Conservation (phyloP, 2,113 vertebrate species). For the Perca fluviatilis region DNA sequence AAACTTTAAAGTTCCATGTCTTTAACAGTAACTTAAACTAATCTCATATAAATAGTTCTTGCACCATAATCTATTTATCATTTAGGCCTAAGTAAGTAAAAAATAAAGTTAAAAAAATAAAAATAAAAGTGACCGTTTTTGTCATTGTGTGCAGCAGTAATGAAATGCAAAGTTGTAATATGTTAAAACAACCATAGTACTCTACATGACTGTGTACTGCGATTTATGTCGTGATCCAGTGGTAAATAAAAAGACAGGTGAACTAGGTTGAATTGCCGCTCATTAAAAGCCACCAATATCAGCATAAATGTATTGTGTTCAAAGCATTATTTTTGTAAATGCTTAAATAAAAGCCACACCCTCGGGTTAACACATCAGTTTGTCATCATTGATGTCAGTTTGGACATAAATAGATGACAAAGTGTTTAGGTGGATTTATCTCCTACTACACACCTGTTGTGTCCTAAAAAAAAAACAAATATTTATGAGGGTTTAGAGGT, state of each 20-base stretch:
- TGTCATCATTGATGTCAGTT: not conserved
- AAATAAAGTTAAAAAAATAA: not conserved
- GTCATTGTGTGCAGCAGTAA: not conserved
- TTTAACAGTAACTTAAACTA: not conserved
- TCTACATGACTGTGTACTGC: not conserved
- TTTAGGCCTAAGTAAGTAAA: not conserved
- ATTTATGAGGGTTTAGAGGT: constrained; percentile 4
- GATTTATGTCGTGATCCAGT: not conserved
- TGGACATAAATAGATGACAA: not conserved
- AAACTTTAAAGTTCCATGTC: not conserved
- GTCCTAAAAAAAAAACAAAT: not conserved
- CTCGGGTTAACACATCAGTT: not conserved
- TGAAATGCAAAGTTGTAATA: not conserved
- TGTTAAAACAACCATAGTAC: not conserved
- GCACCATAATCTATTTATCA: not conserved
- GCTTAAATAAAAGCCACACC: not conserved
- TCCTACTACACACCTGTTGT: not conserved
- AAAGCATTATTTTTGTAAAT: not conserved
- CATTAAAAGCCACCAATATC: not conserved
- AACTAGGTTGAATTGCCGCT: not conserved
- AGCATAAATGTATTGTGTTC: not conserved
- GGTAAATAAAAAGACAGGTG: not conserved
- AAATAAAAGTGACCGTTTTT: not conserved
- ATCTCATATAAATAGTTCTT: not conserved
- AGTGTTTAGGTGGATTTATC: not conserved